Evolutionary conservation across 37 sponge, comb jelly and placozoan species (phyloP).

Genomic region (Ephydatia muelleri): DNA sequence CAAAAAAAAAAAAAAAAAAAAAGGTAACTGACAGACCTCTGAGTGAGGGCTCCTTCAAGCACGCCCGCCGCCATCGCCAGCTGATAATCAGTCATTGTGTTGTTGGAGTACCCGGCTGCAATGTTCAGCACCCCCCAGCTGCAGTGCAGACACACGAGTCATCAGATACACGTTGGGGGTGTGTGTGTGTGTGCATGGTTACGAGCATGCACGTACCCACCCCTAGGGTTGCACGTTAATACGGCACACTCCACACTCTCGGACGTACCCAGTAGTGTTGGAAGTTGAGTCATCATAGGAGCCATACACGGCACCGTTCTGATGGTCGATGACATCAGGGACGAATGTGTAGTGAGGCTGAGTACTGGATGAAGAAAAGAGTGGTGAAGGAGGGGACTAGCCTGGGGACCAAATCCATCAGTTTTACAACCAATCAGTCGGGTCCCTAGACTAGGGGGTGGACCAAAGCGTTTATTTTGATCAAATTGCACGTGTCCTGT

Average conservation of each 20-base stretch:
- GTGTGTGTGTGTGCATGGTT: too few species aligned
- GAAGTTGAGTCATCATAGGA: neutral
- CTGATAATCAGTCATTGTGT: neutral
- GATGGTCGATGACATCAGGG: neutral
- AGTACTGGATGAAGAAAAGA: neutral
- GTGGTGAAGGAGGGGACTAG: neutral
- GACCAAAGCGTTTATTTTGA: too few species aligned
- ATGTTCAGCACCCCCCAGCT: slow-evolving; percentile 53
- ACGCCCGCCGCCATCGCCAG: slow-evolving; percentile 49
- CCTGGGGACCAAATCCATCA: too few species aligned
- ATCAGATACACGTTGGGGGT: too few species aligned
- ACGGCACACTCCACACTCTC: neutral
- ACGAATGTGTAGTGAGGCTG: neutral
- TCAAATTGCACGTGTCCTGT: too few species aligned
- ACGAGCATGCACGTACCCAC: too few species aligned
- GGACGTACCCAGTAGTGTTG: neutral
- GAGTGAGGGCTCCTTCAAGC: slow-evolving; percentile 49
- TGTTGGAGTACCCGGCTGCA: slow-evolving; percentile 27
- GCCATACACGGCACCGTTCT: neutral
- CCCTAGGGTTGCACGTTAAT: too few species aligned
- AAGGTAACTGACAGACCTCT: slow-evolving; percentile 25
- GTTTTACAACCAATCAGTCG: too few species aligned
- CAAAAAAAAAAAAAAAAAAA: too few species aligned
- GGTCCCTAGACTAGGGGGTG: too few species aligned
- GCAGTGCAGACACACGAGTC: neutral